These are phyloP conservation scores for Dendronephthya gigantea DNA, from an alignment of 64 coral and sea anemone genomes.

Conservation along the genomic window DNA sequence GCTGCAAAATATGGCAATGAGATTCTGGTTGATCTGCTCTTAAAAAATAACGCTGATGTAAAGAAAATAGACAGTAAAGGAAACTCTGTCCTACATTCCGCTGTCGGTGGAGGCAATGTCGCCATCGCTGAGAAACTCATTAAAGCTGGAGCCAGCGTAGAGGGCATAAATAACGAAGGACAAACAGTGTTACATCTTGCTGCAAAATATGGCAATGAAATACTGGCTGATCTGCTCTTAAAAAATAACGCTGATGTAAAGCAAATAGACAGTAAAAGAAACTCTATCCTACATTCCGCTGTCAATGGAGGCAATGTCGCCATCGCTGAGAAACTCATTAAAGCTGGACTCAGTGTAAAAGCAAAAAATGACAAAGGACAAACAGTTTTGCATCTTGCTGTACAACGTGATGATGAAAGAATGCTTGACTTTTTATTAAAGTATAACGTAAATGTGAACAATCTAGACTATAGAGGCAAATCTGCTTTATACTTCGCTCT, in stretches of 20 bases:
- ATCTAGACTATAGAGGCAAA: too few species aligned
- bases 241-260: background rate
- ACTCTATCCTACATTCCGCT: conserved; percentile 15
- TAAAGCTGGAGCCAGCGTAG: background rate
- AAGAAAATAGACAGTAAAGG: background rate
- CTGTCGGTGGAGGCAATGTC: background rate
- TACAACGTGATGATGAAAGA: background rate
- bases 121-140: background rate
- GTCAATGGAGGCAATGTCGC: background rate
- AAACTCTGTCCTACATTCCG: too few species aligned
- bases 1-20: background rate
- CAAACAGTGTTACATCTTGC: conserved; percentile 25
- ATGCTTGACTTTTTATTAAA: too few species aligned
- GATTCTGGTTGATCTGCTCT: background rate
- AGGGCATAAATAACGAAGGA: background rate
- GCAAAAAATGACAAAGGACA: background rate
- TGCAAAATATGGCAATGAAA: background rate
- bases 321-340: background rate
- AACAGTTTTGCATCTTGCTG: conserved; percentile 23
- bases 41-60: background rate
- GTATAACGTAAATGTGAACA: too few species aligned
- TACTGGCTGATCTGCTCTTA: background rate
- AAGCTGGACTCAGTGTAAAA: background rate
- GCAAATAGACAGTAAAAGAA: background rate
- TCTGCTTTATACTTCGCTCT: too few species aligned